Conservation (phyloP, 2,888 invertebrate genomes). For the Mycalesis mineus region DNA sequence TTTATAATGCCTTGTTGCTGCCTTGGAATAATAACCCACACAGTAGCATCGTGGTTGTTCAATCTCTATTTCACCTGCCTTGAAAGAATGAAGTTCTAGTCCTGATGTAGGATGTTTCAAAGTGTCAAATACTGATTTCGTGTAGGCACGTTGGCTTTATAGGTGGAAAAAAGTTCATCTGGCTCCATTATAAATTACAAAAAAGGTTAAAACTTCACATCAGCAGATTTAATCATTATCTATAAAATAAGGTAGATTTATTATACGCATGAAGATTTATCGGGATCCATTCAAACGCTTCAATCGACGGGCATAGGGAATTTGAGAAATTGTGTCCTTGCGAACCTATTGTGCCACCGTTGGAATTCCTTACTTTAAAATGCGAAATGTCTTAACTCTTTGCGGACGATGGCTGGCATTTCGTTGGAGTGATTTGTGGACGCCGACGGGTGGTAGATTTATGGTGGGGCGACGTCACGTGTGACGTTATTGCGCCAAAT, state of each 20-base stretch:
- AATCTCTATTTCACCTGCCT: too few relatives aligned
- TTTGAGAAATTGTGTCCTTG: neutral
- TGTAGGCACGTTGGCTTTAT: too few relatives aligned
- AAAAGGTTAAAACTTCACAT: too few relatives aligned
- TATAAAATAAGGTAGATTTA: neutral
- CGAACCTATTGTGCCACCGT: slow-evolving; percentile 1
- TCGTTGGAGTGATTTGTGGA: slow-evolving; percentile 50
- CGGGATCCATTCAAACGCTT: neutral
- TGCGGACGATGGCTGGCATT: slow-evolving; percentile 26
- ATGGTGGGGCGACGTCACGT: slow-evolving; percentile 55
- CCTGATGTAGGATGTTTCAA: too few relatives aligned
- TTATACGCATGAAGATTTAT: neutral
- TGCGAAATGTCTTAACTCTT: slow-evolving; percentile 28
- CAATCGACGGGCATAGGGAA: neutral
- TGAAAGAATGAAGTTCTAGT: too few relatives aligned
- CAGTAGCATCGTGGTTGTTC: too few relatives aligned
- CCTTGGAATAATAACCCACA: too few relatives aligned
- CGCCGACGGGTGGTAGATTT: slow-evolving; percentile 51
- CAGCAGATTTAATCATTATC: too few relatives aligned
- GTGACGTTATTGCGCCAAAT: slow-evolving; percentile 64
- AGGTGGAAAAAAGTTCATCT: too few relatives aligned
- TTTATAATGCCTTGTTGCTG: too few relatives aligned
- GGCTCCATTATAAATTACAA: too few relatives aligned
- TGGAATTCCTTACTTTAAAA: slow-evolving; percentile 22
- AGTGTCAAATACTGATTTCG: too few relatives aligned